These are phyloP conservation scores for Carcharodon carcharias DNA, from an alignment of 2,797 vertebrate species.

Conservation along the genomic window DNA sequence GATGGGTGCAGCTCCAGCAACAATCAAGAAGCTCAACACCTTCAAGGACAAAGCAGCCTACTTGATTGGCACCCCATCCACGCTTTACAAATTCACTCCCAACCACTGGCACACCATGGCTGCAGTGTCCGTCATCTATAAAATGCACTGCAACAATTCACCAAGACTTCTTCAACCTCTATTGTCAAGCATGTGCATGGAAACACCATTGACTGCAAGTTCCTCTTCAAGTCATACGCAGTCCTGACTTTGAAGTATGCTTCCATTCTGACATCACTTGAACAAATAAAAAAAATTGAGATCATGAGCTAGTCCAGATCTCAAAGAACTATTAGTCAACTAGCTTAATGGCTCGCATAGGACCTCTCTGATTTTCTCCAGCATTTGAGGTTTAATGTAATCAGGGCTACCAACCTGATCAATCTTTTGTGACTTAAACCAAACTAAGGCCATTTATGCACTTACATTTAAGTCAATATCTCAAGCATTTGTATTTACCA, in stretches of 20 bases:
- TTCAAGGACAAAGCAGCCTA: background rate
- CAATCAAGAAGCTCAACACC: background rate
- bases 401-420: background rate
- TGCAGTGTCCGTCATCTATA: background rate
- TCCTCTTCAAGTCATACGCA: background rate
- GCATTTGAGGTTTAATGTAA: background rate
- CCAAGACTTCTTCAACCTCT: background rate
- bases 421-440: background rate
- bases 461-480: background rate
- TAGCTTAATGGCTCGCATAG: background rate
- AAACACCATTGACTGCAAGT: background rate
- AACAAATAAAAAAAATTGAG: background rate
- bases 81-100: background rate
- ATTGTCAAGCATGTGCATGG: background rate
- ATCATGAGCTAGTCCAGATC: background rate
- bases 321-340: background rate
- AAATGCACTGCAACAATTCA: background rate
- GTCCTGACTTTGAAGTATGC: background rate
- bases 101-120: too few species aligned
- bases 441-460: background rate
- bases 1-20: background rate
- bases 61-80: background rate
- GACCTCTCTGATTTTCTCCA: background rate
- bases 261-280: background rate
- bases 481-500: background rate